Percentiles rank a stretch among this genome's conserved stretches.
These are phyloP conservation scores for zebrafish (Danio rerio) DNA, from an alignment of 2,113 vertebrate genomes.

Conservation along the genomic window GRCz12tu NC_133196.1:29702501-29703000, in stretches of 20 bases:
- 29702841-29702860: conserved; percentile 52
- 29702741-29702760: conserved; percentile 1
- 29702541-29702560: too few relatives aligned
- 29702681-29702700: background rate
- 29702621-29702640: background rate
- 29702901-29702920: background rate
- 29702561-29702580: too few relatives aligned
- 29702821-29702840: conserved; percentile 29
- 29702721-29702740: too few relatives aligned
- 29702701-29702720: background rate
- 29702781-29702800: conserved; percentile 12
- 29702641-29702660: background rate
- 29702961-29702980: background rate
- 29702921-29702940: background rate
- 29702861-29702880: conserved; percentile 26
- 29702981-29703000: background rate
- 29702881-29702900: background rate
- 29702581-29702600: too few relatives aligned
- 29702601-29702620: too few relatives aligned
- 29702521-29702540: too few relatives aligned
- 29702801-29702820: conserved; percentile 35
- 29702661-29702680: background rate
- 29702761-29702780: background rate
- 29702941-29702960: background rate
- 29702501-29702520: too few relatives aligned